Percentiles rank a stretch among this genome's conserved stretches.
Conservation (phyloP, 2,888 invertebrate genomes). For the Neoascia interrupta region DNA sequence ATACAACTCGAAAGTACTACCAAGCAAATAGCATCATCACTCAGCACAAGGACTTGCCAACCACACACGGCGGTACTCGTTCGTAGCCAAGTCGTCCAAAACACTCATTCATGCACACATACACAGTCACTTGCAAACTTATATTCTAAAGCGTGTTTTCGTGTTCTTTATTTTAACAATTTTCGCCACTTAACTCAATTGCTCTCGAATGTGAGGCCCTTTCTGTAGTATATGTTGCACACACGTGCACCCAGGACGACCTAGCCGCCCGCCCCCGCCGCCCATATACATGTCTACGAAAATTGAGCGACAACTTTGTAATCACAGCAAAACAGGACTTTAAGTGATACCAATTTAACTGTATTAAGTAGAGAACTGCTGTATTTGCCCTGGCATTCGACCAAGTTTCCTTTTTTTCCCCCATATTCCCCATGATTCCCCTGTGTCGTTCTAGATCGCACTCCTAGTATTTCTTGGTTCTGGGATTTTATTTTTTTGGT, state of each 20-base stretch:
- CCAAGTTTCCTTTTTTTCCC: constrained; percentile 35
- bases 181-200: constrained; percentile 67
- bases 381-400: constrained; percentile 61
- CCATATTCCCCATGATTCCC: not conserved
- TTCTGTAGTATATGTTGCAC: constrained; percentile 10
- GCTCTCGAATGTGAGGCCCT: constrained; percentile 41
- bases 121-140: constrained; percentile 5
- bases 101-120: constrained; percentile 6
- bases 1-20: constrained; percentile 23
- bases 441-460: constrained; percentile 6
- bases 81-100: constrained; percentile 15
- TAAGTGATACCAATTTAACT: constrained; percentile 67
- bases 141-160: constrained; percentile 48
- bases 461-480: not conserved
- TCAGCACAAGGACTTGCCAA: constrained; percentile 16
- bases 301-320: constrained; percentile 68
- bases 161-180: constrained; percentile 61
- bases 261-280: not conserved
- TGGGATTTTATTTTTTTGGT: constrained; percentile 18
- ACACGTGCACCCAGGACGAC: constrained; percentile 33
- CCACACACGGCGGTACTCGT: constrained; percentile 2
- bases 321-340: constrained; percentile 68
- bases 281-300: constrained; percentile 21
- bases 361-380: constrained; percentile 59
- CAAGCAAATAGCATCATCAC: constrained; percentile 48